These are phyloP conservation scores for Calidris pugnax DNA, from an alignment of 2,113 vertebrate genomes.

Conservation along the genomic window DNA sequence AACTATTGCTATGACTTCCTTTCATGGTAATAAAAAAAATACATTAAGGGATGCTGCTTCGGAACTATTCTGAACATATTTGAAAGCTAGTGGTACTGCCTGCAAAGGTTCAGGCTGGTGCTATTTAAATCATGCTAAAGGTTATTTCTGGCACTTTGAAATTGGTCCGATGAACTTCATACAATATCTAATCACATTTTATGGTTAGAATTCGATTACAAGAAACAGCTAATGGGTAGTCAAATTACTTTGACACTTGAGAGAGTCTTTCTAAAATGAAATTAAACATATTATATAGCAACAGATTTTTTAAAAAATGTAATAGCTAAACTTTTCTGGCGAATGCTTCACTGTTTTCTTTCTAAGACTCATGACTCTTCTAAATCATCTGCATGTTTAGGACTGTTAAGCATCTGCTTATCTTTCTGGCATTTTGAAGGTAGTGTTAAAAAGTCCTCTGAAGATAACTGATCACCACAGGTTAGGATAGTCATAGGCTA, in stretches of 20 bases:
- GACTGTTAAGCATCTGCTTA: not conserved
- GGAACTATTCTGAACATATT: not conserved
- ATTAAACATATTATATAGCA: not conserved
- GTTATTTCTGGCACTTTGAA: slow-evolving; percentile 27
- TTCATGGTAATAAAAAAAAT: not conserved
- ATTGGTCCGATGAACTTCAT: not conserved
- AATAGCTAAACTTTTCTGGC: not conserved
- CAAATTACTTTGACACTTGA: not conserved
- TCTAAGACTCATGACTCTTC: not conserved
- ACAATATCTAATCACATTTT: slow-evolving; percentile 34
- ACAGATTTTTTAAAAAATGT: not conserved
- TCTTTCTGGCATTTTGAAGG: not conserved
- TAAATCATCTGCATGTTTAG: not conserved
- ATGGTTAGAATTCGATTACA: slow-evolving; percentile 23
- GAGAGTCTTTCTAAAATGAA: not conserved
- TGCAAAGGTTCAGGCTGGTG: not conserved
- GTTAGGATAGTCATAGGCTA: not conserved
- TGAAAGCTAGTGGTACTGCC: slow-evolving; percentile 32
- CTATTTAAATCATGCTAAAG: slow-evolving; percentile 14
- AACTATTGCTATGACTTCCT: slow-evolving; percentile 17
- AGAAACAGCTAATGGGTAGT: slow-evolving; percentile 12
- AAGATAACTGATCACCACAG: not conserved
- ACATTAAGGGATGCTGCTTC: not conserved
- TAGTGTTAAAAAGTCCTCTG: not conserved
- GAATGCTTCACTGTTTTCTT: not conserved